These are phyloP conservation scores for Drosophila bipectinata DNA, from an alignment of 1,140 invertebrate species.

Conservation along the genomic window DNA sequence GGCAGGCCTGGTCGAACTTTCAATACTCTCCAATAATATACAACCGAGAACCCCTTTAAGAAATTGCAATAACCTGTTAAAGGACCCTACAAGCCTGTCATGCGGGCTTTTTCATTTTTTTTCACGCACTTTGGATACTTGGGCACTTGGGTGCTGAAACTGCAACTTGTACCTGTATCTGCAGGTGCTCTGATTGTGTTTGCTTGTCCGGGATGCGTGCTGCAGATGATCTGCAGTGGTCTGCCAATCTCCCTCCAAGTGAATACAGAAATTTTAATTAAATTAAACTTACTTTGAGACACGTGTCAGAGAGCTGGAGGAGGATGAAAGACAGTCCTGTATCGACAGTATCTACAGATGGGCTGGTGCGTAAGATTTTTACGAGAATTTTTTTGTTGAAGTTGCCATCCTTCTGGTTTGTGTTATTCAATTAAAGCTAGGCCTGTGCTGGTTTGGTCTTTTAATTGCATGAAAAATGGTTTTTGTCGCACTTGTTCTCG, in stretches of 20 bases:
- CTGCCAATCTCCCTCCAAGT: constrained; percentile 15
- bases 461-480: constrained; percentile 73
- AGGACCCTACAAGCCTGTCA: constrained; percentile 5
- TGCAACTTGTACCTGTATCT: constrained; percentile 6
- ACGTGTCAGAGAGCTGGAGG: constrained; percentile 56
- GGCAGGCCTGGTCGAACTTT: background rate
- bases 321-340: constrained; percentile 19
- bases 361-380: constrained; percentile 48
- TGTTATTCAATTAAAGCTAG: constrained; percentile 75
- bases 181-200: constrained; percentile 67
- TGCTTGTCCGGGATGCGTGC: constrained; percentile 67
- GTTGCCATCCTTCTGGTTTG: constrained; percentile 15
- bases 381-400: constrained; percentile 50
- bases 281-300: constrained; percentile 79
- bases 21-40: background rate
- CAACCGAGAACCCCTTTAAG: background rate
- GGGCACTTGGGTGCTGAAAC: background rate
- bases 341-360: constrained; percentile 32
- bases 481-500: constrained; percentile 39
- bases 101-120: constrained; percentile 40
- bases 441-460: constrained; percentile 34
- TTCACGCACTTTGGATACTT: constrained; percentile 16
- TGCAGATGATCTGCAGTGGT: constrained; percentile 65
- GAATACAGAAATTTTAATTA: constrained; percentile 78
- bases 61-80: background rate